Evolutionary conservation across 2,113 vertebrate genomes (phyloP), one percentile per base, ranked within the genome.

Genomic region (Talpa occidentalis): DNA sequence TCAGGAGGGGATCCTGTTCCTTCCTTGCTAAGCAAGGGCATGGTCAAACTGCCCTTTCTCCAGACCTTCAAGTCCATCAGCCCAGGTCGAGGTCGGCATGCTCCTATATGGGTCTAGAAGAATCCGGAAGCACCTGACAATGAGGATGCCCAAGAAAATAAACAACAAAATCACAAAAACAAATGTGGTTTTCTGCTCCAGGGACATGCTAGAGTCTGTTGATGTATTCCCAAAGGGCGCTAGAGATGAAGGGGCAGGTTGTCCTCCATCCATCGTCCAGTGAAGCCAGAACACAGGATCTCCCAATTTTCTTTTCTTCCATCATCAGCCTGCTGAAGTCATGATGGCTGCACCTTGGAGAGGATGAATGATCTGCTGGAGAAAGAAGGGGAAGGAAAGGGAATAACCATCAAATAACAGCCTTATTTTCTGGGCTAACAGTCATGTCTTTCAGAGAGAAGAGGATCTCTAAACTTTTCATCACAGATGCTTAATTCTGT

Each of bases 21-120:
- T 5, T 62, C 78, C 37, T 40, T 12, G 56, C 64, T 98, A 99
- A 44, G 98, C 98, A 60, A 98, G 93, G 10, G 97, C 97, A 90
- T 98, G 98, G 77, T 99, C 99, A 91, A 99, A 99, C 94, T 99
- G 98, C 76, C 98, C 99, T 97, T 99, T 99, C 97, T 99, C 98
- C 77, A 99, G 97, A 42, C 98, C 99, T 44, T 99, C 98, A 0
- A 99, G 98, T 59, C 98, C 98, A n/a, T 99, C 99, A 1, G 98
- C 98, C 98, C 98, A 99, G 30, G 98, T 98, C 15, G 99, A 99
- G 19, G 98, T 98, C 21, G 99, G 98, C 98, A 99, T 99, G 95
- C 98, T 99, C 64, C 93, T 94, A 94, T 99, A 99, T 0, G 99
- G 98, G 93, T 99, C 97, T 10, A 99, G 97, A 47, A 99, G 98